These are phyloP conservation scores for Urocolius indicus DNA, from an alignment of 2,113 vertebrate species.

Conservation along the genomic window DNA sequence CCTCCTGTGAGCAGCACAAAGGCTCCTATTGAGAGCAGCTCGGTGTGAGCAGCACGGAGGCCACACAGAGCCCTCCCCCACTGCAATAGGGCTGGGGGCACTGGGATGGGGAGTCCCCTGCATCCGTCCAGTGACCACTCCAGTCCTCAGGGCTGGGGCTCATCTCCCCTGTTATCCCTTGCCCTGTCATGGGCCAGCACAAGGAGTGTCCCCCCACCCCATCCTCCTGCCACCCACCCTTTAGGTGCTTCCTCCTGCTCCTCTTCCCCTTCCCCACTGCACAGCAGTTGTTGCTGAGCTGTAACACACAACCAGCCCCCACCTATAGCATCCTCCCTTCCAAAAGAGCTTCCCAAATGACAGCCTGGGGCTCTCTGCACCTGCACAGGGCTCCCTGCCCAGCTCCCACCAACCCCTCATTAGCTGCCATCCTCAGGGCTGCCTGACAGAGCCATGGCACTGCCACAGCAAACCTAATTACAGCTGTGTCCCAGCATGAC, in stretches of 20 bases:
- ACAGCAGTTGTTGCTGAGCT: neutral
- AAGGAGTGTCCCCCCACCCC: too few relatives aligned
- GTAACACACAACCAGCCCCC: neutral
- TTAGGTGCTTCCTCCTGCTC: neutral
- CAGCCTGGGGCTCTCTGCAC: neutral
- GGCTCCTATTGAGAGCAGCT: neutral
- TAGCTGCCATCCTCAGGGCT: neutral
- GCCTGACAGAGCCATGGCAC: neutral
- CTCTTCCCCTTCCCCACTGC: neutral
- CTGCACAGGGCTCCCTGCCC: neutral
- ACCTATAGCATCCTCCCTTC: neutral
- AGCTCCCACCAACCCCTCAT: neutral
- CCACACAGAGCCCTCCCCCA: neutral
- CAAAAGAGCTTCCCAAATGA: neutral
- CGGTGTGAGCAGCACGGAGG: neutral
- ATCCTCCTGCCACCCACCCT: too few relatives aligned
- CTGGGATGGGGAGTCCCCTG: neutral
- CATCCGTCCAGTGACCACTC: accelerated
- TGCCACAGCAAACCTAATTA: neutral
- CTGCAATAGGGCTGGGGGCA: neutral
- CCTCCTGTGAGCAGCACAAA: conserved; percentile 19
- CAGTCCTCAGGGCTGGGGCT: neutral
- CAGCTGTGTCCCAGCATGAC: neutral
- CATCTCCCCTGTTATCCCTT: accelerated
- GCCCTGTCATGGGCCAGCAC: too few relatives aligned